Conservation (phyloP, 2,888 invertebrate genomes). For the Epistrophe grossulariae region DNA sequence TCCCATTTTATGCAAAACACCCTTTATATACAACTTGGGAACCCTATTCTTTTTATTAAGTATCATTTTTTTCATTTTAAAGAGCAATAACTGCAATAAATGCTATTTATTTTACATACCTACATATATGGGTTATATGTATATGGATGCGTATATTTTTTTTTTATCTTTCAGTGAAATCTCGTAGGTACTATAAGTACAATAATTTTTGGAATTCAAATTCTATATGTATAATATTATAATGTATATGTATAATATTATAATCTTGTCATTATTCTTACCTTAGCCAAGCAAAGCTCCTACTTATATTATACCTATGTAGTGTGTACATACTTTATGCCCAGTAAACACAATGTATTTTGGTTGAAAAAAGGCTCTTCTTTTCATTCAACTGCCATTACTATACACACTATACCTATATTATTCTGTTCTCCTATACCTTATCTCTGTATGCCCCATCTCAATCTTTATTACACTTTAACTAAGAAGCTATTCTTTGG, state of each 20-base stretch:
- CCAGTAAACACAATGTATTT: neutral
- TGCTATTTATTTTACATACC: too few relatives aligned
- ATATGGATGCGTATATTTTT: neutral
- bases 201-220: too few relatives aligned
- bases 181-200: neutral
- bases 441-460: neutral
- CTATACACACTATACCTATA: neutral
- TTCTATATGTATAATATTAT: neutral
- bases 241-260: too few relatives aligned
- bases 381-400: neutral
- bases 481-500: constrained; percentile 4
- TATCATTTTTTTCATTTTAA: too few relatives aligned
- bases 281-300: neutral
- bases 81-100: neutral
- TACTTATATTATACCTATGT: neutral
- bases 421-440: neutral
- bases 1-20: too few relatives aligned
- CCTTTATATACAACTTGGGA: too few relatives aligned
- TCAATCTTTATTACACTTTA: constrained; percentile 25
- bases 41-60: too few relatives aligned
- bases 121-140: too few relatives aligned
- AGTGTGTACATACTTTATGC: neutral
- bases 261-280: constrained; percentile 10
- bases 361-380: neutral
- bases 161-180: neutral